Evolutionary conservation across 1,140 invertebrate genomes (phyloP).

Genomic region (Drosophila cardini): DNA sequence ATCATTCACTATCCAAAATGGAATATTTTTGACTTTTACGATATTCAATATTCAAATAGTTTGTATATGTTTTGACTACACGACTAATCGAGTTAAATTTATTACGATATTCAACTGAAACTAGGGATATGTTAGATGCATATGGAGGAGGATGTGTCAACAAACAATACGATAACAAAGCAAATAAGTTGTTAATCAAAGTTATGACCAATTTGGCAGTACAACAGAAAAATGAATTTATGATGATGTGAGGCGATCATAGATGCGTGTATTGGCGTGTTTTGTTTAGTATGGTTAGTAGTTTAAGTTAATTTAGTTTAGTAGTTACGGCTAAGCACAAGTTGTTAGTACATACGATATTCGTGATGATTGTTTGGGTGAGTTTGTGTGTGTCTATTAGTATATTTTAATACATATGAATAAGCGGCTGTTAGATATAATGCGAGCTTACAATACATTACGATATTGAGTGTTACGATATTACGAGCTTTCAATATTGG

Average conservation of each 20-base stretch:
- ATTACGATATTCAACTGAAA: neutral
- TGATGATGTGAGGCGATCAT: conserved; percentile 40
- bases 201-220: conserved; percentile 35
- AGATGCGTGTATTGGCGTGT: conserved; percentile 25
- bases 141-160: conserved; percentile 8
- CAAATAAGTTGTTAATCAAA: conserved; percentile 22
- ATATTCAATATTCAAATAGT: too few relatives aligned
- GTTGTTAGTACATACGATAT: conserved; percentile 41
- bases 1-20: neutral
- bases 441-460: conserved; percentile 40
- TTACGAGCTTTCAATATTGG: conserved; percentile 24
- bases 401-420: conserved; percentile 15
- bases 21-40: neutral
- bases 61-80: too few relatives aligned
- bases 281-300: conserved; percentile 5
- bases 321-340: conserved; percentile 36
- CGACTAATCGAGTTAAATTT: too few relatives aligned
- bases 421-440: conserved; percentile 38
- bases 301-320: conserved; percentile 5
- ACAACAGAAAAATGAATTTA: conserved; percentile 26
- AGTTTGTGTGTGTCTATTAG: neutral
- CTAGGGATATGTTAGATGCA: neutral
- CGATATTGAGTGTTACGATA: conserved; percentile 46
- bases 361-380: conserved; percentile 3
- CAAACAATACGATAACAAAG: conserved; percentile 24